Evolutionary conservation across 92 coral and sea anemone genomes (phyloP).

Genomic region (Palythoa grandiflora): DNA sequence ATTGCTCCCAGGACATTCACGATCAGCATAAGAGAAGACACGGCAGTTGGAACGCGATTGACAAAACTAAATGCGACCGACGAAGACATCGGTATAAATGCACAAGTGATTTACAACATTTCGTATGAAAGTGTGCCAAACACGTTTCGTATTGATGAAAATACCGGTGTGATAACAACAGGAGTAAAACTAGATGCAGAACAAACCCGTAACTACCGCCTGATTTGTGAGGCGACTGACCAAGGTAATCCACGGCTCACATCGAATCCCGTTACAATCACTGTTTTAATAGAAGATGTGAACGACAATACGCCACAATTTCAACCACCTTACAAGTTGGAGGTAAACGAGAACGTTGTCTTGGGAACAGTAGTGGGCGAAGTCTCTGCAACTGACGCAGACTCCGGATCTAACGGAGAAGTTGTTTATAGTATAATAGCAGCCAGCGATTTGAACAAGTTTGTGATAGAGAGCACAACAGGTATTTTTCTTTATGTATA

Average conservation of each 20-base stretch:
- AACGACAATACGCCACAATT: conserved; percentile 91
- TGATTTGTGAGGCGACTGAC: conserved; percentile 77
- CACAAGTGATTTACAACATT: conserved; percentile 60
- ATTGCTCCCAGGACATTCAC: conserved; percentile 46
- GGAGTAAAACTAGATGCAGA: conserved; percentile 73
- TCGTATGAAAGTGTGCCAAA: conserved; percentile 43
- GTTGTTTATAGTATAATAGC: conserved; percentile 71
- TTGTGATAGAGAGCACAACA: conserved; percentile 71
- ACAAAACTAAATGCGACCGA: conserved; percentile 62
- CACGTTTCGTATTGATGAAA: conserved; percentile 63
- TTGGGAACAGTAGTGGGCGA: conserved; percentile 86
- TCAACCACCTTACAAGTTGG: conserved; percentile 51
- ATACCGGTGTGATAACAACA: conserved; percentile 73
- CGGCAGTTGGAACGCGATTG: conserved; percentile 40
- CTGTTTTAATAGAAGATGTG: conserved; percentile 73
- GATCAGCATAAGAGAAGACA: conserved; percentile 57
- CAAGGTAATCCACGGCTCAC: conserved; percentile 70
- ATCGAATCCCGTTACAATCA: conserved; percentile 65
- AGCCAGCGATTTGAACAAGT: conserved; percentile 66
- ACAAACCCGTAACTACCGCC: conserved; percentile 54
- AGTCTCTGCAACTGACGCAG: conserved; percentile 79
- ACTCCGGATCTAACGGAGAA: conserved; percentile 74
- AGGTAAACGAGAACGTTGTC: conserved; percentile 79
- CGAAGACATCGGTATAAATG: conserved; percentile 73
- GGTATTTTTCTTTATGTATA: conserved; percentile 54